These are phyloP conservation scores for Pithys albifrons DNA, from an alignment of 2,113 vertebrate genomes.

Conservation along the genomic window DNA sequence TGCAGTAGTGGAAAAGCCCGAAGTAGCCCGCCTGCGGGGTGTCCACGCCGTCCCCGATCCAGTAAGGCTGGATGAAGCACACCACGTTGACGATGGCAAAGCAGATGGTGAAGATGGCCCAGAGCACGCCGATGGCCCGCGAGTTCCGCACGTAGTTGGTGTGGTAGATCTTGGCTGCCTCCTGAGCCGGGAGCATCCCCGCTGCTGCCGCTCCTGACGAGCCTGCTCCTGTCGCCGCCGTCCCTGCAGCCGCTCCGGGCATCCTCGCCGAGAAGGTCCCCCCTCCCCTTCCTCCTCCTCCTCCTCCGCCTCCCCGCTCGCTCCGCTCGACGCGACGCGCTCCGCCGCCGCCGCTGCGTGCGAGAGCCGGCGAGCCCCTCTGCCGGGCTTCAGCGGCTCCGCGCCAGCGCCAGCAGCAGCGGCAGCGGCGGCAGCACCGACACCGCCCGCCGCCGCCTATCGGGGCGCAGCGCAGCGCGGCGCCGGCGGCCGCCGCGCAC, in stretches of 20 bases:
- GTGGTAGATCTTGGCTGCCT: slow-evolving; percentile 94
- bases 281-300: slow-evolving; percentile 38
- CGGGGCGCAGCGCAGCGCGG: too few relatives aligned
- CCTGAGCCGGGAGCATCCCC: slow-evolving; percentile 90
- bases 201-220: slow-evolving; percentile 79
- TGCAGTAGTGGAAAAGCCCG: slow-evolving; percentile 95
- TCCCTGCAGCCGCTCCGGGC: slow-evolving; percentile 62
- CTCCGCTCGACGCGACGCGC: slow-evolving; percentile 15
- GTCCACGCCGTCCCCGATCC: slow-evolving; percentile 95
- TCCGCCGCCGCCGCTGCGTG: slow-evolving; percentile 26
- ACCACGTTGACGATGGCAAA: slow-evolving; percentile 95
- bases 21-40: slow-evolving; percentile 96
- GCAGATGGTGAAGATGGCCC: slow-evolving; percentile 96
- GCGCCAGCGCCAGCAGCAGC: too few relatives aligned
- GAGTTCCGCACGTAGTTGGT: slow-evolving; percentile 96
- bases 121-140: slow-evolving; percentile 91
- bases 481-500: too few relatives aligned
- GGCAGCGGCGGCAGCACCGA: too few relatives aligned
- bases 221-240: slow-evolving; percentile 62
- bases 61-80: slow-evolving; percentile 96
- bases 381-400: too few relatives aligned
- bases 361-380: slow-evolving; percentile 16
- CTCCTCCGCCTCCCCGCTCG: background rate
- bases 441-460: too few relatives aligned
- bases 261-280: slow-evolving; percentile 53